Evolutionary conservation across 1,140 invertebrate species (phyloP).

Genomic region (Drosophila lowei): DNA sequence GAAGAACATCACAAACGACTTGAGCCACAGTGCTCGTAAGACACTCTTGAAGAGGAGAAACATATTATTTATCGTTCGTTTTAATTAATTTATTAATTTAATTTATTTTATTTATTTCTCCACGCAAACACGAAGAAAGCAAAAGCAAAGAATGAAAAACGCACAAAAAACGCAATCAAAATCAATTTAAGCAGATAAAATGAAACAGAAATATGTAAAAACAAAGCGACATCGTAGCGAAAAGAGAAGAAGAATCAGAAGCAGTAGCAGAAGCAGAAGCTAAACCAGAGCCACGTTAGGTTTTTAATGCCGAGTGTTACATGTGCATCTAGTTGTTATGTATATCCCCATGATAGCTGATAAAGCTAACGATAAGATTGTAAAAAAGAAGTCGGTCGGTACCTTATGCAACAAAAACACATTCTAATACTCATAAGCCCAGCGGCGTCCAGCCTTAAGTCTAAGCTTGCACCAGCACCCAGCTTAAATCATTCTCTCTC

Average conservation of each 20-base stretch:
- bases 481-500: slow-evolving; percentile 10
- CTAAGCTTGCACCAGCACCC: slow-evolving; percentile 58
- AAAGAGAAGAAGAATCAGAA: slow-evolving; percentile 14
- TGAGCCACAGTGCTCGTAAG: slow-evolving; percentile 53
- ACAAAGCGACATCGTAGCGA: slow-evolving; percentile 39
- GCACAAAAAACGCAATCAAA: slow-evolving; percentile 28
- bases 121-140: slow-evolving; percentile 50
- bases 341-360: slow-evolving; percentile 33
- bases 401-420: slow-evolving; percentile 53
- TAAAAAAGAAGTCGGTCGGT: slow-evolving; percentile 67
- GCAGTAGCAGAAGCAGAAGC: slow-evolving; percentile 24
- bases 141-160: slow-evolving; percentile 44
- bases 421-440: slow-evolving; percentile 70
- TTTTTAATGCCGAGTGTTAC: slow-evolving; percentile 42
- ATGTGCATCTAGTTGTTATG: slow-evolving; percentile 58
- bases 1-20: slow-evolving; percentile 54
- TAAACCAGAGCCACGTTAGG: slow-evolving; percentile 47
- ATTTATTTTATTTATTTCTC: slow-evolving; percentile 82
- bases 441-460: slow-evolving; percentile 64
- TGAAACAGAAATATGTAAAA: slow-evolving; percentile 17
- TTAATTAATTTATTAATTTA: slow-evolving; percentile 82
- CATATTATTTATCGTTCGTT: slow-evolving; percentile 80
- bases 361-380: slow-evolving; percentile 71
- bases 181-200: slow-evolving; percentile 40
- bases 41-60: slow-evolving; percentile 66